phyloP scores from a whole-genome alignment of 2,113 vertebrate species.

The Phalacrocorax carbo region DNA sequence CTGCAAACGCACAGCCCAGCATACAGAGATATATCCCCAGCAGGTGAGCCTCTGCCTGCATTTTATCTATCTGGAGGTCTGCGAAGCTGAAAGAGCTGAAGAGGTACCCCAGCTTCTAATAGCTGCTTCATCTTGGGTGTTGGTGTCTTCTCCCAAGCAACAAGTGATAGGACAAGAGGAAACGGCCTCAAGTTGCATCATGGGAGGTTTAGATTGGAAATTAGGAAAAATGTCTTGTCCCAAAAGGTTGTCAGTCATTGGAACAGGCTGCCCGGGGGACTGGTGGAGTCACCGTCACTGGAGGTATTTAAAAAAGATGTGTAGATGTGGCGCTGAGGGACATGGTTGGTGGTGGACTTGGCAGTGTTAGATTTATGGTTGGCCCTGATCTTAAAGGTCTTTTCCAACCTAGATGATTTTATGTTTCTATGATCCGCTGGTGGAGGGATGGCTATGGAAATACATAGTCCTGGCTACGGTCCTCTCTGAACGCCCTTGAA shows the following conservation, averaged over 20 bases:
- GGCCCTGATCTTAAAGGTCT: not conserved
- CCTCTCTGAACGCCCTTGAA: not conserved
- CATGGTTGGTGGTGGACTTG: not conserved
- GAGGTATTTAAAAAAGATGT: not conserved
- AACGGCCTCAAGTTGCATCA: not conserved
- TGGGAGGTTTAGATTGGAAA: not conserved
- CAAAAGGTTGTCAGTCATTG: not conserved
- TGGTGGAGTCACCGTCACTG: not conserved
- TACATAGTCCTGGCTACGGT: not conserved
- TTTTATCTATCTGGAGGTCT: not conserved
- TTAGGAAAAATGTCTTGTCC: not conserved
- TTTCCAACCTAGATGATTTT: not conserved
- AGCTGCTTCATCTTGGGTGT: not conserved
- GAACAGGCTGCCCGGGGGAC: not conserved
- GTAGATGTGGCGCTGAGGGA: not conserved
- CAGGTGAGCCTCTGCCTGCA: not conserved
- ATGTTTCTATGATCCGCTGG: not conserved
- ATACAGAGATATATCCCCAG: not conserved
- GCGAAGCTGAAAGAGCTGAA: not conserved
- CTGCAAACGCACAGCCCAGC: not conserved
- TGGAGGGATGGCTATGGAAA: not conserved
- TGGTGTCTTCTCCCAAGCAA: not conserved
- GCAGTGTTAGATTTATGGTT: rapidly evolving
- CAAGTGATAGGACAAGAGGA: not conserved
- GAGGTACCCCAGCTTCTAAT: not conserved